These are phyloP conservation scores for Malurus melanocephalus DNA, from an alignment of 2,113 vertebrate genomes.

Conservation along the genomic window DNA sequence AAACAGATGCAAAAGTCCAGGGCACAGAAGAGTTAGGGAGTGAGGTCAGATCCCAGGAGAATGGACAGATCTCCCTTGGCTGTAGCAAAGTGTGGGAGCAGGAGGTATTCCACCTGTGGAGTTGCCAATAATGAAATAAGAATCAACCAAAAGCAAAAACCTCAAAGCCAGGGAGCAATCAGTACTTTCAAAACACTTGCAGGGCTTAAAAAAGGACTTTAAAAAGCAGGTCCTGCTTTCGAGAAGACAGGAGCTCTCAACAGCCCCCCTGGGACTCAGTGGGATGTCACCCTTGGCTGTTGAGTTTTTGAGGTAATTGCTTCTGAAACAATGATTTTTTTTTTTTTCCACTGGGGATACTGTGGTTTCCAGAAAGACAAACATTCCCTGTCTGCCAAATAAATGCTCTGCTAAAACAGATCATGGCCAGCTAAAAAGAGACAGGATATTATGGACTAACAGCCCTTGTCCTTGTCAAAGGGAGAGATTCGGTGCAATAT, in stretches of 20 bases:
- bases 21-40: background rate
- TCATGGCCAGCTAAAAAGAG: background rate
- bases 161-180: background rate
- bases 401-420: background rate
- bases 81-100: background rate
- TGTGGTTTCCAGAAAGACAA: background rate
- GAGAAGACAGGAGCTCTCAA: background rate
- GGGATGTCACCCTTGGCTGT: background rate
- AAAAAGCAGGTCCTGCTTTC: background rate
- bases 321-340: background rate
- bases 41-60: background rate
- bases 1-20: background rate
- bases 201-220: background rate
- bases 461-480: background rate
- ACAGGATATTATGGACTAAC: background rate
- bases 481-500: background rate
- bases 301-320: background rate
- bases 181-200: background rate
- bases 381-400: background rate
- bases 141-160: background rate
- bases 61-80: background rate
- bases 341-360: background rate
- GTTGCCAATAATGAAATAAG: background rate
- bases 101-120: rapidly evolving
- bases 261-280: background rate